phyloP scores from a whole-genome alignment of 2,113 vertebrate genomes.

The Coregonus clupeaformis region DNA sequence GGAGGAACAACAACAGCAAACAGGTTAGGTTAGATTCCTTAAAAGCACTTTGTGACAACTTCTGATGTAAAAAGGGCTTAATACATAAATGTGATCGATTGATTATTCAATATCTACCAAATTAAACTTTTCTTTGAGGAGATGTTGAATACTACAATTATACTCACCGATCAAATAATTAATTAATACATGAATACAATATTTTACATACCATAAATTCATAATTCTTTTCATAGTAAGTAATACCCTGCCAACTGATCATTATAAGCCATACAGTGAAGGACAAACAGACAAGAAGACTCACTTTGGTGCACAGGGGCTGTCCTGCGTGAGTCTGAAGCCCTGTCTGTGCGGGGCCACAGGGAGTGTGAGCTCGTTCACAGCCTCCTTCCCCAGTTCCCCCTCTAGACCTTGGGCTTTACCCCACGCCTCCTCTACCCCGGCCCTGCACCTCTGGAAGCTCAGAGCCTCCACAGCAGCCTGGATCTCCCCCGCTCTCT shows the following conservation, averaged over 20 bases:
- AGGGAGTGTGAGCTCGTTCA: slow-evolving; percentile 74
- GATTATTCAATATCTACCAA: not conserved
- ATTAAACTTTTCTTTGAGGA: not conserved
- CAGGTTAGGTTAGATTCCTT: not conserved
- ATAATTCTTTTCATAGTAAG: too few species aligned
- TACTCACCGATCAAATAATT: not conserved
- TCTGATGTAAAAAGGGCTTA: not conserved
- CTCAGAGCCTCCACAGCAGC: slow-evolving; percentile 82
- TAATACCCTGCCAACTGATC: not conserved
- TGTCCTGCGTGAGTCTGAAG: slow-evolving; percentile 70
- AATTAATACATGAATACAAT: not conserved
- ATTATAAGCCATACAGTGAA: not conserved
- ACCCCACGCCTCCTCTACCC: slow-evolving; percentile 73
- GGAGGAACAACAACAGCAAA: slow-evolving; percentile 32
- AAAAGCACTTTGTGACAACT: too few species aligned
- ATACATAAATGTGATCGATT: not conserved
- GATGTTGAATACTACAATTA: not conserved
- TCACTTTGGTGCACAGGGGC: slow-evolving; percentile 76
- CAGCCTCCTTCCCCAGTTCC: slow-evolving; percentile 64
- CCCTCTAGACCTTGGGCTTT: slow-evolving; percentile 65
- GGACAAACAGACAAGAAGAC: slow-evolving; percentile 26
- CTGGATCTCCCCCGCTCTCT: slow-evolving; percentile 72
- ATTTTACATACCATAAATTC: not conserved
- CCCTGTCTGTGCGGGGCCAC: slow-evolving; percentile 67
- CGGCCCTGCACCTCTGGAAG: slow-evolving; percentile 77